Conservation (phyloP, 2,113 vertebrate species). For the Microcebus tavaratra region DNA sequence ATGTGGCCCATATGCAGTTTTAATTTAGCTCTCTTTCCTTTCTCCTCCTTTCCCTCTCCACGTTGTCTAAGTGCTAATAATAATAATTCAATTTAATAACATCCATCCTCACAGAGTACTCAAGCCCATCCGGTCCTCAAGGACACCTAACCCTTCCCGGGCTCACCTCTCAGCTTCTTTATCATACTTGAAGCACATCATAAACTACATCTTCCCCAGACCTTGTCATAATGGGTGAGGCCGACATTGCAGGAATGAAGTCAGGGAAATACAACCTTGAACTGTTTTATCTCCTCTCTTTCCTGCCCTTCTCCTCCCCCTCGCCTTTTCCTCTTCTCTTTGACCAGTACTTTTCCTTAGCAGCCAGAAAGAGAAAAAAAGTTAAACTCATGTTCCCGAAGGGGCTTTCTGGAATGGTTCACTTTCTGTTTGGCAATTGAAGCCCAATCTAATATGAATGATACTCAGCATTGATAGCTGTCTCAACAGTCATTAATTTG, state of each 20-base stretch:
- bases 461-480: slow-evolving; percentile 40
- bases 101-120: slow-evolving; percentile 80
- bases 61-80: slow-evolving; percentile 85
- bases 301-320: slow-evolving; percentile 60
- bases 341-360: slow-evolving; percentile 63
- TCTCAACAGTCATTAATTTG: slow-evolving; percentile 74
- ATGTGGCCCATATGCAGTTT: slow-evolving; percentile 57
- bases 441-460: slow-evolving; percentile 47
- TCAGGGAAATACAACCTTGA: slow-evolving; percentile 83
- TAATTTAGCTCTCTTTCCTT: slow-evolving; percentile 77
- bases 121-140: slow-evolving; percentile 82
- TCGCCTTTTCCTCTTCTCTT: slow-evolving; percentile 41
- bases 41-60: slow-evolving; percentile 64
- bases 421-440: slow-evolving; percentile 66
- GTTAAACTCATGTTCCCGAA: slow-evolving; percentile 59
- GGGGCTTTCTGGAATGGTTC: slow-evolving; percentile 62
- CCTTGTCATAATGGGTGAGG: slow-evolving; percentile 83
- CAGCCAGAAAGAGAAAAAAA: slow-evolving; percentile 21
- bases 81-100: slow-evolving; percentile 88
- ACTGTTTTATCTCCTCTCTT: slow-evolving; percentile 76
- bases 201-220: slow-evolving; percentile 84
- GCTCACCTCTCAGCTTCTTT: slow-evolving; percentile 83
- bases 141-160: slow-evolving; percentile 82
- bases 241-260: slow-evolving; percentile 81
- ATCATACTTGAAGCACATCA: slow-evolving; percentile 84